Percentiles rank a stretch among this genome's conserved stretches.
These are phyloP conservation scores for Sus cebifrons DNA, from an alignment of 2,797 vertebrate genomes.

Conservation along the genomic window DNA sequence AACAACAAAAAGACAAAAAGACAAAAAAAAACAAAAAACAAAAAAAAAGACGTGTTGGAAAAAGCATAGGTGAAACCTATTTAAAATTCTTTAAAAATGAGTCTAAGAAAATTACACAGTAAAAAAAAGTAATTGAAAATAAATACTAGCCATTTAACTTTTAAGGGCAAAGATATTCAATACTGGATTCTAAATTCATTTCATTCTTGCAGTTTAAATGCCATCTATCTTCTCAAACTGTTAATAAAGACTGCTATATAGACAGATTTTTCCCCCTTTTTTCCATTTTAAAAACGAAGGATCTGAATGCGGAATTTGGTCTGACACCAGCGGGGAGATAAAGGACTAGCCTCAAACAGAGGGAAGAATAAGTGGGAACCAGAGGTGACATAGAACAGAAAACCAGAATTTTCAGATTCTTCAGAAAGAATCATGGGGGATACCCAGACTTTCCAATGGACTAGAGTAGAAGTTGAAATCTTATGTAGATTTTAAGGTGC, in stretches of 20 bases:
- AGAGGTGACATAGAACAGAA: background rate
- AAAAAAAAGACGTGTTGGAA: background rate
- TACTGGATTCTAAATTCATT: background rate
- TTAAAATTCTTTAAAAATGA: background rate
- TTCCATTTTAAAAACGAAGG: background rate
- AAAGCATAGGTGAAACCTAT: background rate
- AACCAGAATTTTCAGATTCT: background rate
- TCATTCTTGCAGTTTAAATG: background rate
- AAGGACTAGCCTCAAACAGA: background rate
- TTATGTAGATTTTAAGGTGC: background rate
- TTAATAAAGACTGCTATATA: background rate
- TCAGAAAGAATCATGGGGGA: background rate
- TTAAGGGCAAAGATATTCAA: background rate
- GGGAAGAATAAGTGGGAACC: background rate
- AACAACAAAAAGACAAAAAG: too few relatives aligned
- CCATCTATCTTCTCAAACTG: background rate
- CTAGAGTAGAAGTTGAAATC: background rate
- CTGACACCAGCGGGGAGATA: background rate
- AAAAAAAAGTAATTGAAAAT: constrained; percentile 37
- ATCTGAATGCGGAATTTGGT: background rate
- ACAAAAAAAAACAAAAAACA: too few relatives aligned
- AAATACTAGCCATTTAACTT: background rate
- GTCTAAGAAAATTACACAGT: background rate
- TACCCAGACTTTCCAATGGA: background rate
- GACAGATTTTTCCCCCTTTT: background rate